phyloP scores from a whole-genome alignment of 1,140 invertebrate species.

The Apocrypta bakeri region DNA sequence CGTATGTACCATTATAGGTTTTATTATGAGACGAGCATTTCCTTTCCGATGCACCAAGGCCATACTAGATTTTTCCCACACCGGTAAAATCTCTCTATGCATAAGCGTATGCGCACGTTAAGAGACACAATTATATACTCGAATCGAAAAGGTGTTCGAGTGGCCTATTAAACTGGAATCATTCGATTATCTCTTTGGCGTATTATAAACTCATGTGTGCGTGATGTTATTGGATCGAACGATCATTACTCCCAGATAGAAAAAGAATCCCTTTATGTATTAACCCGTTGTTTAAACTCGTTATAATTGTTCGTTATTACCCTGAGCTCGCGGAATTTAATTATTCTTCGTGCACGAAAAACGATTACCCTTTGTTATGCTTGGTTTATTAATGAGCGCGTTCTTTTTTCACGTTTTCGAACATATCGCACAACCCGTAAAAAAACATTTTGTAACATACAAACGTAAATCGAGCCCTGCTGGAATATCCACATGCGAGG shows the following conservation, averaged over 20 bases:
- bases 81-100: background rate
- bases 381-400: background rate
- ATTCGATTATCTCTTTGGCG: background rate
- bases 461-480: background rate
- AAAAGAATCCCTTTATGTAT: background rate
- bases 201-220: background rate
- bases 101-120: background rate
- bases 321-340: background rate
- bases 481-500: background rate
- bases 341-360: constrained; percentile 22
- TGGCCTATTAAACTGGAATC: constrained; percentile 32
- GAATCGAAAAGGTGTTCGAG: constrained; percentile 46
- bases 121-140: constrained; percentile 11
- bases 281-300: background rate
- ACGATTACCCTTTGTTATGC: constrained; percentile 1
- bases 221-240: background rate
- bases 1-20: constrained; percentile 55
- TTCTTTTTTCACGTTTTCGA: background rate
- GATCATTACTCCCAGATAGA: background rate
- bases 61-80: constrained; percentile 40
- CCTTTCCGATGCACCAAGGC: constrained; percentile 61
- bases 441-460: background rate
- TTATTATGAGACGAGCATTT: constrained; percentile 61
- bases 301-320: constrained; percentile 32
- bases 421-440: too few species aligned